Evolutionary conservation across 2,888 invertebrate species (phyloP).

Genomic region (Fissipunctia ypsillon): DNA sequence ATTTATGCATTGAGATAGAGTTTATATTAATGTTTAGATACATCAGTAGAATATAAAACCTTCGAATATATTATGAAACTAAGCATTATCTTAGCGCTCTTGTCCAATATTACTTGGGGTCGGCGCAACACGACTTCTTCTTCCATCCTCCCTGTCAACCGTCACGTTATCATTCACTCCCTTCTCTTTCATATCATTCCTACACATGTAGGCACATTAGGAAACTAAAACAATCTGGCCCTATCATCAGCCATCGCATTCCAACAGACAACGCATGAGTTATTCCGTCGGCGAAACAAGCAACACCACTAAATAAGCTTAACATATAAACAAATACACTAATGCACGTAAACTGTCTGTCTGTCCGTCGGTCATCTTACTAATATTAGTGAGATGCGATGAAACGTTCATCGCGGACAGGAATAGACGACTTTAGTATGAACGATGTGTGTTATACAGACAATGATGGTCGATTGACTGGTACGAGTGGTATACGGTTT

Average conservation of each 20-base stretch:
- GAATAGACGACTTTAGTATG: slow-evolving; percentile 36
- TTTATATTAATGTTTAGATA: neutral
- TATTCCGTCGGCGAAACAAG: slow-evolving; percentile 14
- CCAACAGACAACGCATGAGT: neutral
- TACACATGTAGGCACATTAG: neutral
- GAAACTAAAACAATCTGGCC: neutral
- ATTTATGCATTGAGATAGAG: neutral
- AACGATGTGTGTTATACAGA: slow-evolving; percentile 16
- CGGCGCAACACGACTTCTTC: neutral
- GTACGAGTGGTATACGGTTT: slow-evolving; percentile 1
- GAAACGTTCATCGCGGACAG: slow-evolving; percentile 31
- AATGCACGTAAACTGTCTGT: slow-evolving; percentile 54
- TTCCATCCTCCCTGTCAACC: neutral
- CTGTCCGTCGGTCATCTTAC: slow-evolving; percentile 50
- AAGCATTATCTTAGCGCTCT: no score
- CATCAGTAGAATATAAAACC: neutral
- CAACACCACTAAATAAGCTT: slow-evolving; percentile 20
- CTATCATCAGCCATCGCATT: neutral
- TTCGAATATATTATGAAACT: no score
- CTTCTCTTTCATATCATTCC: neutral
- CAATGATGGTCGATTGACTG: slow-evolving; percentile 5
- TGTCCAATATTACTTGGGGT: neutral
- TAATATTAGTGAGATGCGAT: slow-evolving; percentile 45
- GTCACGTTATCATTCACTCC: neutral
- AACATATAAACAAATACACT: slow-evolving; percentile 34